Conservation (phyloP, 64 coral and sea anemone genomes). For the Trachythela sp. region DNA sequence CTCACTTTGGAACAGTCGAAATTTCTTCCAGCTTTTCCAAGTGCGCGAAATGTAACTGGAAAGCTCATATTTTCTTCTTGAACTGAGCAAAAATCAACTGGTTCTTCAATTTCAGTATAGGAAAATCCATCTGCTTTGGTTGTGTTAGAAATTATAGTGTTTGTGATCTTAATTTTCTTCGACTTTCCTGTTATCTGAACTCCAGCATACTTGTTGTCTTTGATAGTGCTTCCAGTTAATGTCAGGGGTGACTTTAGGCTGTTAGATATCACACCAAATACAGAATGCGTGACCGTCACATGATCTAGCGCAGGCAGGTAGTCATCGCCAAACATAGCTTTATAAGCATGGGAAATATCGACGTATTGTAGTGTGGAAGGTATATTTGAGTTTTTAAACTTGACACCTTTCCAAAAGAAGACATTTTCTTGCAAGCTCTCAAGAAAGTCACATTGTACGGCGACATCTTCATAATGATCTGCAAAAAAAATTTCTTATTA, state of each 20-base stretch:
- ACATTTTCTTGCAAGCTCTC: slow-evolving; percentile 3
- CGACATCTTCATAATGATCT: too few species aligned
- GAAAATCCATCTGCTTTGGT: slow-evolving; percentile 40
- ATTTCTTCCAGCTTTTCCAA: not conserved
- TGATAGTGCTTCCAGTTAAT: slow-evolving; percentile 29
- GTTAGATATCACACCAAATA: slow-evolving; percentile 33
- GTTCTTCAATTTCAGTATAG: not conserved
- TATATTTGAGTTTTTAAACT: slow-evolving; percentile 41
- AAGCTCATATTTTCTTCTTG: slow-evolving; percentile 7
- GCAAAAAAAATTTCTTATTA: too few species aligned
- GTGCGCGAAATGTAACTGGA: slow-evolving; percentile 33
- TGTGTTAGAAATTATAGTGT: slow-evolving; percentile 44
- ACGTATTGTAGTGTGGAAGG: slow-evolving; percentile 30
- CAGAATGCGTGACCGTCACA: slow-evolving; percentile 19
- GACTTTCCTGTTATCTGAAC: slow-evolving; percentile 37
- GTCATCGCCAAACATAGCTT: slow-evolving; percentile 26
- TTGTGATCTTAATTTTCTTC: not conserved
- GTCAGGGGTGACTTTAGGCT: slow-evolving; percentile 28
- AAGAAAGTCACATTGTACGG: slow-evolving; percentile 49
- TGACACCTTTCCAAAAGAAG: slow-evolving; percentile 52
- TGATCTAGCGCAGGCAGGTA: slow-evolving; percentile 37
- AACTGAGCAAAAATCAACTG: slow-evolving; percentile 41
- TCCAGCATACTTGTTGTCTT: slow-evolving; percentile 26
- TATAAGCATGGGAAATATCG: slow-evolving; percentile 43
- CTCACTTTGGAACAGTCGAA: slow-evolving; percentile 52